Percentiles rank a stretch among this genome's conserved stretches.
phyloP scores from a whole-genome alignment of 2,113 vertebrate genomes.

The Tragelaphus strepsiceros region DNA sequence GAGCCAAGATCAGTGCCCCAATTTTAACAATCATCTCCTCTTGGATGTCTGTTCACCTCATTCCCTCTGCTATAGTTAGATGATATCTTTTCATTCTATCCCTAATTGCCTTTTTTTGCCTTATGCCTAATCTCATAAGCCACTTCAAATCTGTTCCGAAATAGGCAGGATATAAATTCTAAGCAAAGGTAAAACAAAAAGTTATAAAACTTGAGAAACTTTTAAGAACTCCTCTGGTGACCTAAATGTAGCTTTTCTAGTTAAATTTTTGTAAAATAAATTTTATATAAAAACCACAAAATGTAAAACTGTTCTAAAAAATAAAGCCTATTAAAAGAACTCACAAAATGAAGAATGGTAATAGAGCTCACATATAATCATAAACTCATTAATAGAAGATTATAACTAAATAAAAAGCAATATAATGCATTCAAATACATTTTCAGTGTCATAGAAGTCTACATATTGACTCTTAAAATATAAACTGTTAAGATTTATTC shows the following conservation, averaged over 20 bases:
- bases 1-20: neutral
- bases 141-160: constrained; percentile 43
- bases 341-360: neutral
- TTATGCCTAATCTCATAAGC: neutral
- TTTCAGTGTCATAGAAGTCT: neutral
- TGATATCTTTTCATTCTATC: neutral
- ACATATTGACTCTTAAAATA: neutral
- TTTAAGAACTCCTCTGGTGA: constrained; percentile 6
- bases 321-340: neutral
- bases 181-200: constrained; percentile 4
- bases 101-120: constrained; percentile 32
- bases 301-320: neutral
- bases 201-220: constrained; percentile 18
- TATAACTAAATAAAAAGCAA: neutral
- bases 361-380: neutral
- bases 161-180: constrained; percentile 15
- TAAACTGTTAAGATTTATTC: neutral
- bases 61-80: constrained; percentile 31
- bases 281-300: neutral
- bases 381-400: neutral
- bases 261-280: constrained; percentile 11
- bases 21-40: neutral
- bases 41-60: neutral
- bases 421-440: neutral
- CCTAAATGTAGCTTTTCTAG: neutral